Base-by-base conservation (phyloP, 1,140 invertebrate genomes). In the Drosophila arizonae region DNA sequence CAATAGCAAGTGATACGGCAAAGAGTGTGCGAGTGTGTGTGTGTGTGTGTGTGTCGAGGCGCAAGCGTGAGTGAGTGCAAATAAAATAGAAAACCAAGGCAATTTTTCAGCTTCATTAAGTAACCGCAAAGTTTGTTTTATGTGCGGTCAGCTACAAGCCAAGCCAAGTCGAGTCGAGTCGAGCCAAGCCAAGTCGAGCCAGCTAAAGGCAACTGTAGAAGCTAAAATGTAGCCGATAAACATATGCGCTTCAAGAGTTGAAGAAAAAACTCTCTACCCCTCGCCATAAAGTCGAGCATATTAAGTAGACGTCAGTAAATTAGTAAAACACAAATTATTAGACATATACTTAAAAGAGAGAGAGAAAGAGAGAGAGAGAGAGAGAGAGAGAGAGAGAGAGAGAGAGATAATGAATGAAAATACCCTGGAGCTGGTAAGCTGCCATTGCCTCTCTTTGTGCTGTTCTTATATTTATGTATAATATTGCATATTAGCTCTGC, bases 51-150 rank as follows among this genome's bases (percentile, higher is more conserved):
- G 17, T 51, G 4, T n/a, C 13, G 43, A 43, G 50, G 50, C 21
- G 33, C 15, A 17, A 41, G 36, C 17, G 51, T 66, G 50, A 58
- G 41, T 41, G 21, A 74, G 72, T 79, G 69, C 77, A 81, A 79
- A 81, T 79, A 79, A 79, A 81, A 81, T 79, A 79, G 65, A 76
- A 81, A 80, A 70, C 77, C 73, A 62, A 81, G 57, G 77, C 74
- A 80, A 79, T 81, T 81, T 81, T 81, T 81, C 79, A 81, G 79
- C 79, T 81, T 81, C 78, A 81, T 81, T 81, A 81, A 80, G 75
- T 81, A 77, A 77, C 79, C 78, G 71, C 79, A 81, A 81, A 81
- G 79, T 81, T 81, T 81, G 74, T 80, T 81, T 81, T 77, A 81
- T 81, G 66, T 77, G 79, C 73, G 70, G 77, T 73, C 46, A 73